These are phyloP conservation scores for Tupaia tana DNA, from an alignment of 2,113 vertebrate genomes.

Conservation along the genomic window DNA sequence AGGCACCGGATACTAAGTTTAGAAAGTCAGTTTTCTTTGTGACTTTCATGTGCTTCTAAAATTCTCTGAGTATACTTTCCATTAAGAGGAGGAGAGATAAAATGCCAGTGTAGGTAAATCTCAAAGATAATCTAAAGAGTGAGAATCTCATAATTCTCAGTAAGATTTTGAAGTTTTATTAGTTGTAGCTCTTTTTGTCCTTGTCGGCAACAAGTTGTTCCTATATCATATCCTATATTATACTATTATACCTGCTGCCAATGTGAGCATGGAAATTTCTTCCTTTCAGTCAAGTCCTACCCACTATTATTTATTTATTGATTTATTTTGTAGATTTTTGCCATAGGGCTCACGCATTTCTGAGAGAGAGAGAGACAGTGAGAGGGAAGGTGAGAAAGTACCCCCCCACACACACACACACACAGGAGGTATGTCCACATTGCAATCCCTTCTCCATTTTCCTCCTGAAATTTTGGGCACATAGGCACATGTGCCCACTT, in stretches of 20 bases:
- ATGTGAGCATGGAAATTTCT: neutral
- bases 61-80: neutral
- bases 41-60: neutral
- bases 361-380: too few relatives aligned
- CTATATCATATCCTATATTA: too few relatives aligned
- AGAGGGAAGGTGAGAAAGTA: too few relatives aligned
- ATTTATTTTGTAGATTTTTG: too few relatives aligned
- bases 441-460: too few relatives aligned
- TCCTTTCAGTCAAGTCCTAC: neutral
- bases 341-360: too few relatives aligned
- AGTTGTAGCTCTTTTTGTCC: neutral
- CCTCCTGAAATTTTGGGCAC: too few relatives aligned
- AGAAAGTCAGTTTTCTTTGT: neutral
- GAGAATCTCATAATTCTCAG: neutral
- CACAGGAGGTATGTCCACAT: too few relatives aligned
- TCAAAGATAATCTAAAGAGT: neutral
- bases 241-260: too few relatives aligned
- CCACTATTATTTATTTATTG: neutral
- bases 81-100: neutral
- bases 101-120: neutral
- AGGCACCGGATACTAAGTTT: neutral
- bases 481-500: too few relatives aligned
- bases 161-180: neutral
- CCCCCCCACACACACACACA: too few relatives aligned
- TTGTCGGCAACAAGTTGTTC: neutral